Conservation (phyloP, 2,113 vertebrate genomes). For the Tyrannus savana region DNA sequence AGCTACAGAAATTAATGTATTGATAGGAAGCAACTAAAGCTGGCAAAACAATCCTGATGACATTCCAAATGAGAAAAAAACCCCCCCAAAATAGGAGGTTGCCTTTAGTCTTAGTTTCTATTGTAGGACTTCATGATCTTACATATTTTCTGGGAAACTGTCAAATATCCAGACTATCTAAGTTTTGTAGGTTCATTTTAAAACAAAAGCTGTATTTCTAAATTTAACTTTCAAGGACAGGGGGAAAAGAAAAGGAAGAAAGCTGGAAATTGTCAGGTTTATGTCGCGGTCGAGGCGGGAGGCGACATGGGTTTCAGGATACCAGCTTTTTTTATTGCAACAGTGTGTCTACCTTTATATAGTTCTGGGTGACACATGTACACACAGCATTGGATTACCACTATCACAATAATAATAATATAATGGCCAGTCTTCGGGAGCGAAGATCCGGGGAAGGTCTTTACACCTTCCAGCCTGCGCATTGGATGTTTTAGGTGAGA, state of each 20-base stretch:
- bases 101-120: not conserved
- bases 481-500: too few species aligned
- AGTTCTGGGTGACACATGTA: too few species aligned
- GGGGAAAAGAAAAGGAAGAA: not conserved
- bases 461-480: too few species aligned
- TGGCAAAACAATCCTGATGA: not conserved
- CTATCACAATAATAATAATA: too few species aligned
- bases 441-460: too few species aligned
- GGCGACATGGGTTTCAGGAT: too few species aligned
- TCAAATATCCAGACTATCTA: not conserved
- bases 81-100: not conserved
- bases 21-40: not conserved
- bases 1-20: not conserved
- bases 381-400: too few species aligned
- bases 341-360: too few species aligned
- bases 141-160: not conserved
- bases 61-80: not conserved
- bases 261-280: not conserved
- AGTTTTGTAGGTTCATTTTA: not conserved
- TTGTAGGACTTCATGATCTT: not conserved
- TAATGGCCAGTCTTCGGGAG: too few species aligned
- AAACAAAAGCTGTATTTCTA: not conserved
- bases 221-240: not conserved
- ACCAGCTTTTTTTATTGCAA: too few species aligned
- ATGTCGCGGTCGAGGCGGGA: too few species aligned